phyloP scores from a whole-genome alignment of 2,113 vertebrate genomes.

The Loxodonta africana region DNA sequence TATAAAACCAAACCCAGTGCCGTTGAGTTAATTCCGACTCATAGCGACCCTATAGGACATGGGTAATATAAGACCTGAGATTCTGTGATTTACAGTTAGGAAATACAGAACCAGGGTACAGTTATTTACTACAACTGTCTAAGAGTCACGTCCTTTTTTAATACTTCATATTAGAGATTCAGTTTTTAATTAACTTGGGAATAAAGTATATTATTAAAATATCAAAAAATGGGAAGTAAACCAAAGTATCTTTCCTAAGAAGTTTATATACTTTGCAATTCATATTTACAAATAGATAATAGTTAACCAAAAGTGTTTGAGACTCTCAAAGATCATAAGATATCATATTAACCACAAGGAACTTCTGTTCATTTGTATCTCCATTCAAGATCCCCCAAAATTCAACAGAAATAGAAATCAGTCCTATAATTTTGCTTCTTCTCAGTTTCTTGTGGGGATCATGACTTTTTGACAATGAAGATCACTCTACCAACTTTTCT shows the following conservation, averaged over 20 bases:
- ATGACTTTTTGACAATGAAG: not conserved
- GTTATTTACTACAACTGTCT: not conserved
- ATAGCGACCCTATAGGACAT: not conserved
- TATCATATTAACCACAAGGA: not conserved
- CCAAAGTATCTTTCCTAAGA: not conserved
- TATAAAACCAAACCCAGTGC: not conserved
- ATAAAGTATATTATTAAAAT: constrained; percentile 2
- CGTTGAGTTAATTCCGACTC: no score
- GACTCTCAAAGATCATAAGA: not conserved
- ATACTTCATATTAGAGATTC: not conserved
- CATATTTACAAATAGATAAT: not conserved
- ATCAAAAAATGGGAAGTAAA: not conserved
- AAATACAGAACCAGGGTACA: not conserved
- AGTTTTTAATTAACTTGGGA: not conserved
- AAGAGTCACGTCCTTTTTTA: not conserved
- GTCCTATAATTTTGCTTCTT: not conserved
- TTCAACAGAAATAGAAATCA: not conserved
- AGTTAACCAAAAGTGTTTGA: not conserved
- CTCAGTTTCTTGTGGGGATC: not conserved
- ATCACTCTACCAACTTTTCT: not conserved
- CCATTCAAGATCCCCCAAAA: not conserved
- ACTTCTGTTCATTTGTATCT: not conserved
- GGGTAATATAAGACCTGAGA: not conserved
- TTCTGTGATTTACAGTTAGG: not conserved
- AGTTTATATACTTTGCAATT: not conserved